Conservation (phyloP, 53 echinoderm and acorn worm genomes). For the Paracentrotus lividus region DNA sequence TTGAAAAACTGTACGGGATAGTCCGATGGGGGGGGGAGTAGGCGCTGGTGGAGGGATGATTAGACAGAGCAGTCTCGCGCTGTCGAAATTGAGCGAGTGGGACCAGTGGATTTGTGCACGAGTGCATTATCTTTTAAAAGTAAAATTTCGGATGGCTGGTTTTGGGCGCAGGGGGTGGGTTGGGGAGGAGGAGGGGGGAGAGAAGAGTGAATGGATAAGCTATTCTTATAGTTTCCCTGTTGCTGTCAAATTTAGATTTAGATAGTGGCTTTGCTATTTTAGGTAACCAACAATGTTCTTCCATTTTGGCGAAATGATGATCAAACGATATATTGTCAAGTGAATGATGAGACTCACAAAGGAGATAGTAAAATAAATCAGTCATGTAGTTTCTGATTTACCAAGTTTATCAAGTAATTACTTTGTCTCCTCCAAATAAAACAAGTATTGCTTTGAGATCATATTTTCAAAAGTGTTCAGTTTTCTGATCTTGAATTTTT, state of each 20-base stretch:
- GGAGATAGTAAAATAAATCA: neutral
- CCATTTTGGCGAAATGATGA: conserved; percentile 56
- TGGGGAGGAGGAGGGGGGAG: too few species aligned
- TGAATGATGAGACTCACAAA: conserved; percentile 41
- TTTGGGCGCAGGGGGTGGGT: too few species aligned
- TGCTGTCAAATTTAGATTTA: conserved; percentile 49
- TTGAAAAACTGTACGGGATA: too few species aligned
- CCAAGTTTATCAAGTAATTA: conserved; percentile 24
- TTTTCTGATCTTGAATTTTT: conserved; percentile 53
- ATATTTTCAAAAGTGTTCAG: conserved; percentile 55
- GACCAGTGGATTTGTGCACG: neutral
- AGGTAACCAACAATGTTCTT: conserved; percentile 50
- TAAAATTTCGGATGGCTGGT: too few species aligned
- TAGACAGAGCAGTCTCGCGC: too few species aligned
- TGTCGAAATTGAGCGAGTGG: too few species aligned
- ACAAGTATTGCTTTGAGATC: conserved; percentile 22
- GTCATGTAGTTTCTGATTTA: conserved; percentile 49
- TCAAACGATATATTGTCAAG: conserved; percentile 57
- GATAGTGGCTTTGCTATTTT: conserved; percentile 24
- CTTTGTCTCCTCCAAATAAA: conserved; percentile 36
- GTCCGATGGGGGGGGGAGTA: too few species aligned
- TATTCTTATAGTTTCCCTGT: conserved; percentile 58
- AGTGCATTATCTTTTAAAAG: neutral
- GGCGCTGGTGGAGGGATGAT: too few species aligned
- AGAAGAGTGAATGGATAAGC: conserved; percentile 35